These are phyloP conservation scores for Drosophila athabasca DNA, from an alignment of 1,140 invertebrate species.

Conservation along the genomic window DNA sequence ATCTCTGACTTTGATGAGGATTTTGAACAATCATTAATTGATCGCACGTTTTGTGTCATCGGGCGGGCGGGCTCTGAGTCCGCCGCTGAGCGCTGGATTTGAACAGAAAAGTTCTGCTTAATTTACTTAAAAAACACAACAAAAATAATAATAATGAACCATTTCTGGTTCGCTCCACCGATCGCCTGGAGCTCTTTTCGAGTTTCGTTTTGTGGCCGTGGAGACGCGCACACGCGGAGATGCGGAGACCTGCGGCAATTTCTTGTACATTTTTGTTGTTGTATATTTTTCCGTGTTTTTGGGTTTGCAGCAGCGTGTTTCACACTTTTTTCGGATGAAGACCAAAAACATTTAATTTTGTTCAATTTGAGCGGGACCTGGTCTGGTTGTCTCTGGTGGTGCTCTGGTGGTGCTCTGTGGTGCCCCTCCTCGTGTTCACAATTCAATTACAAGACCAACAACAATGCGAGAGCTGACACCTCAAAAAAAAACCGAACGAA, in stretches of 20 bases:
- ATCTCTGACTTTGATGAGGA: slow-evolving; percentile 21
- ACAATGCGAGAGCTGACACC: slow-evolving; percentile 62
- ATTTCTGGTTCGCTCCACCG: slow-evolving; percentile 9
- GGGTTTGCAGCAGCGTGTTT: slow-evolving; percentile 41
- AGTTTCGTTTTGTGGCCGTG: slow-evolving; percentile 48
- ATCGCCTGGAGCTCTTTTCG: slow-evolving; percentile 35
- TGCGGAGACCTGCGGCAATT: slow-evolving; percentile 39
- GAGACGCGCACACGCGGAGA: not conserved
- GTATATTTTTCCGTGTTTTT: slow-evolving; percentile 19
- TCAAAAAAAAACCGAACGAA: slow-evolving; percentile 15
- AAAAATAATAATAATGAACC: not conserved
- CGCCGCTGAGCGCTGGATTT: not conserved
- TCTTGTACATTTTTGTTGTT: slow-evolving; percentile 38
- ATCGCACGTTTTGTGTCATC: slow-evolving; percentile 43
- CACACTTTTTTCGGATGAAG: slow-evolving; percentile 50
- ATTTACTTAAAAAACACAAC: slow-evolving; percentile 61
- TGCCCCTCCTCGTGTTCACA: slow-evolving; percentile 54
- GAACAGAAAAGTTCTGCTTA: slow-evolving; percentile 56
- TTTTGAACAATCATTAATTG: slow-evolving; percentile 56
- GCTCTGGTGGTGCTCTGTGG: slow-evolving; percentile 2
- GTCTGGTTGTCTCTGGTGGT: slow-evolving; percentile 11
- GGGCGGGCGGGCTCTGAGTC: not conserved
- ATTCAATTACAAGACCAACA: slow-evolving; percentile 72
- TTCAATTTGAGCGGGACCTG: slow-evolving; percentile 21
- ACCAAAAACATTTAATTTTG: slow-evolving; percentile 54